Conservation (phyloP, 2,797 vertebrate species). For the Hemitrygon akajei region DNA sequence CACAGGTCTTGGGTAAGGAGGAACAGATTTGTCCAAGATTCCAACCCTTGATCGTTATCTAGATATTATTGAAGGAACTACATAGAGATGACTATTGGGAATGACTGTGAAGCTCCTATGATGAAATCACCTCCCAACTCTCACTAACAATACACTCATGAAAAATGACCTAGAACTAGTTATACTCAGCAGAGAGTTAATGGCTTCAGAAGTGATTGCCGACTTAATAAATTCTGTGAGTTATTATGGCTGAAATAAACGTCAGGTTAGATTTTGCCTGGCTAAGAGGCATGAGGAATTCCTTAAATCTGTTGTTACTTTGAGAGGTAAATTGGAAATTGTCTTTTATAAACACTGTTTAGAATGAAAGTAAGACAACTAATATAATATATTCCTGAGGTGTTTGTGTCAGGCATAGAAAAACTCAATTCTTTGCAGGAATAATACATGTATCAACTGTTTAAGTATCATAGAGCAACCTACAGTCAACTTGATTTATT, state of each 20-base stretch:
- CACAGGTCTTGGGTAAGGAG: not conserved
- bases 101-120: not conserved
- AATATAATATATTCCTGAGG: slow-evolving; percentile 7
- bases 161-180: not conserved
- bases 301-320: not conserved
- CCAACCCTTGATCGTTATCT: not conserved
- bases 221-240: not conserved
- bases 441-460: too few relatives aligned
- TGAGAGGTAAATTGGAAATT: not conserved
- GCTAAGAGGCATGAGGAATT: not conserved
- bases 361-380: not conserved
- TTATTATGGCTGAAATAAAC: not conserved
- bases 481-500: not conserved
- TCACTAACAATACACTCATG: not conserved
- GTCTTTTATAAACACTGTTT: not conserved
- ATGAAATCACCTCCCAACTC: not conserved
- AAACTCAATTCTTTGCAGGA: not conserved
- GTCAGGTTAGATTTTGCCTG: not conserved
- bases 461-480: not conserved
- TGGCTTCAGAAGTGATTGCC: not conserved
- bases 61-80: not conserved
- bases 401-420: not conserved
- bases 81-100: not conserved
- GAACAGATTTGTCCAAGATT: not conserved
- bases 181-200: not conserved